These are phyloP conservation scores for Pachyramphus minor DNA, from an alignment of 2,113 vertebrate genomes.

Conservation along the genomic window DNA sequence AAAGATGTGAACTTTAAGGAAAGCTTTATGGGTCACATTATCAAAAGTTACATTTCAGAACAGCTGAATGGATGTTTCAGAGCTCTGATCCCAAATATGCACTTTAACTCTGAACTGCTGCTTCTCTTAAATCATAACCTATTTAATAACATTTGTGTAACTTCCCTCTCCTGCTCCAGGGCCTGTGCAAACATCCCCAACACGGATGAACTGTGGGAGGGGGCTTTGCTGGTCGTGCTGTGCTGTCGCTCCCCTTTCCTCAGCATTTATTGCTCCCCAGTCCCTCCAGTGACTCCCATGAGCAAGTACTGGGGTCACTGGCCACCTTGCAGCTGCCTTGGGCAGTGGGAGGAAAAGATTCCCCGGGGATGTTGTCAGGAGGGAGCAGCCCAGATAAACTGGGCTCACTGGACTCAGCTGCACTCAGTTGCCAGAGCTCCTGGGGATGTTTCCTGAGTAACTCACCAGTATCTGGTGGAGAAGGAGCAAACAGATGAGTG, in stretches of 20 bases:
- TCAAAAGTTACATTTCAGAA: constrained; percentile 20
- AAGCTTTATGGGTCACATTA: constrained; percentile 8
- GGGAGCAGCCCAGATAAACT: too few species aligned
- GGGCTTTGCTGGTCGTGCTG: not conserved
- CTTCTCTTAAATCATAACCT: not conserved
- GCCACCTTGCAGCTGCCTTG: not conserved
- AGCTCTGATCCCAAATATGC: not conserved
- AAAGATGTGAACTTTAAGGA: not conserved
- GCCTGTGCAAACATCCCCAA: not conserved
- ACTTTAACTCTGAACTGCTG: not conserved
- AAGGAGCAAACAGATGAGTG: not conserved
- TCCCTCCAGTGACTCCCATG: not conserved
- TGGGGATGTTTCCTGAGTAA: too few species aligned
- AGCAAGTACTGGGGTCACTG: not conserved
- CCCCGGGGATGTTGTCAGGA: not conserved
- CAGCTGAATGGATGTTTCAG: not conserved
- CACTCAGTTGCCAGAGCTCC: not conserved
- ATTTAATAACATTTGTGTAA: not conserved
- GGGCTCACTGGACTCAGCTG: not conserved
- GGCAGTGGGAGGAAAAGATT: too few species aligned
- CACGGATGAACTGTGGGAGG: fast-evolving
- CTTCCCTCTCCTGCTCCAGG: not conserved
- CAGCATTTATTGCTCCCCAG: not conserved
- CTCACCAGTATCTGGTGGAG: not conserved
- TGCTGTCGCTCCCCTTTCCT: not conserved